Percentiles rank a stretch among this genome's conserved stretches.
Evolutionary conservation across 1,140 invertebrate species (phyloP).

Genomic region (Calycopis cecrops): DNA sequence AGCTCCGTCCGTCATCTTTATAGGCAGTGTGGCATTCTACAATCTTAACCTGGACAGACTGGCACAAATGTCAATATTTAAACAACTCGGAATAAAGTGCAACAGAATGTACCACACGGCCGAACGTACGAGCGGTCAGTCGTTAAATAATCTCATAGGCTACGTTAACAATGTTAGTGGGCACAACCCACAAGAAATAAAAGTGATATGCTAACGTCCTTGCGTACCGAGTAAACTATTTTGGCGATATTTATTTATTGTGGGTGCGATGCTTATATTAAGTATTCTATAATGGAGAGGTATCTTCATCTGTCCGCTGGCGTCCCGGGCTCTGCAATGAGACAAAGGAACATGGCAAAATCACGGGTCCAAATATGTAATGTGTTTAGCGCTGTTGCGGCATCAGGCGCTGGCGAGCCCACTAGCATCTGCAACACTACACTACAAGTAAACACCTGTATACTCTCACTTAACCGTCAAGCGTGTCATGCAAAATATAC

Average conservation of each 20-base stretch:
- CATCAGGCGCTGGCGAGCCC: slow-evolving; percentile 45
- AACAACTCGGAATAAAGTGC: slow-evolving; percentile 20
- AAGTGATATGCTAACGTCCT: slow-evolving; percentile 28
- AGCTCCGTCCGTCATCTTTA: slow-evolving; percentile 59
- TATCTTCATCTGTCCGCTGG: slow-evolving; percentile 35
- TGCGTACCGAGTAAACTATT: slow-evolving; percentile 14
- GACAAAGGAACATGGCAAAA: slow-evolving; percentile 66
- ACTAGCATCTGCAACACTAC: slow-evolving; percentile 68
- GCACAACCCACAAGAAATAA: slow-evolving; percentile 55
- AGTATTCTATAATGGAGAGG: slow-evolving; percentile 47
- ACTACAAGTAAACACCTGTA: slow-evolving; percentile 22
- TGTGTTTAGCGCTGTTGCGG: slow-evolving; percentile 37
- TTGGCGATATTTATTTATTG: slow-evolving; percentile 29
- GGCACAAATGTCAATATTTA: slow-evolving; percentile 31
- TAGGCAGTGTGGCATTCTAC: slow-evolving; percentile 67
- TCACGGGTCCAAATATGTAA: slow-evolving; percentile 31
- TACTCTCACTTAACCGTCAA: neutral
- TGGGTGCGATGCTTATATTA: slow-evolving; percentile 34
- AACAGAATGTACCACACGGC: slow-evolving; percentile 56
- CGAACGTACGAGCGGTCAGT: slow-evolving; percentile 32
- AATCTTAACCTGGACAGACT: slow-evolving; percentile 67
- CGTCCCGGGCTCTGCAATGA: slow-evolving; percentile 53
- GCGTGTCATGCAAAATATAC: slow-evolving; percentile 7
- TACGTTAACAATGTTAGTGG: slow-evolving; percentile 34
- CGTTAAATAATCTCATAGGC: slow-evolving; percentile 39